Base-by-base conservation (phyloP, 1,140 invertebrate species). In the Vanessa atalanta region DNA sequence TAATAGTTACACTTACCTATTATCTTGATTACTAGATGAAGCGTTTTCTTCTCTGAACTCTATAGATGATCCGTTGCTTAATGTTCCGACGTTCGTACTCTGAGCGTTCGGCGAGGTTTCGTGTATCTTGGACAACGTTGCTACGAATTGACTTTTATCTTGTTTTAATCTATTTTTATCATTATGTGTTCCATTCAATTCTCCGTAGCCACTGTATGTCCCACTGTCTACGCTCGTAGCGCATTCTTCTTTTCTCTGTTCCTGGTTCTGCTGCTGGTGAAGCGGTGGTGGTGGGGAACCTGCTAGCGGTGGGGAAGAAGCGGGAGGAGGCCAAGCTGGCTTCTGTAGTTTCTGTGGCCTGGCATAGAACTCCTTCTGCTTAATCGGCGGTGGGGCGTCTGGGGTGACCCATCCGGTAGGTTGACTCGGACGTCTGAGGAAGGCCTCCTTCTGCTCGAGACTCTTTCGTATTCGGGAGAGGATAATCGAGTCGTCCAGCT, bases 401-500 rank as follows among this genome's bases (percentile, higher is more conserved):
- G 93, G 92, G 11, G 91, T 90, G 65, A 93, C 92, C 94, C 93
- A 95, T 20, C 94, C 94, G 53, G 95, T 94, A 61, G 95, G 94
- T 79, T 95, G 94, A 79, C 94, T 95, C 2, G 96, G 96, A 69
- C 96, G 93, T 79, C 95, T 94, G 47, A 98, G 92, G 86, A 98
- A 98, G 79, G 97, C 97, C 88, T 97, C 97, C 83, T 98, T 98
- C 82, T 97, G 96, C 80, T 97, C 96, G 79, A 96, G 95, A 81
- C 96, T 97, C 86, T 96, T 97, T 66, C 96, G 94, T 79, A 98
- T 95, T 86, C 96, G 94, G 26, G 94, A 95, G 88, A 96, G 94
- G 63, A 95, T 95, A 20, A 95, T 93, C 53, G 95, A 95, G 83
- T 96, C 95, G 79, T 96, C 95, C 20, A 94, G 92, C 76, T 95